A percentile compares a stretch with the other conserved stretches of the same genome.
Conservation (phyloP, 1,140 invertebrate genomes). For the Agrilus planipennis region DNA sequence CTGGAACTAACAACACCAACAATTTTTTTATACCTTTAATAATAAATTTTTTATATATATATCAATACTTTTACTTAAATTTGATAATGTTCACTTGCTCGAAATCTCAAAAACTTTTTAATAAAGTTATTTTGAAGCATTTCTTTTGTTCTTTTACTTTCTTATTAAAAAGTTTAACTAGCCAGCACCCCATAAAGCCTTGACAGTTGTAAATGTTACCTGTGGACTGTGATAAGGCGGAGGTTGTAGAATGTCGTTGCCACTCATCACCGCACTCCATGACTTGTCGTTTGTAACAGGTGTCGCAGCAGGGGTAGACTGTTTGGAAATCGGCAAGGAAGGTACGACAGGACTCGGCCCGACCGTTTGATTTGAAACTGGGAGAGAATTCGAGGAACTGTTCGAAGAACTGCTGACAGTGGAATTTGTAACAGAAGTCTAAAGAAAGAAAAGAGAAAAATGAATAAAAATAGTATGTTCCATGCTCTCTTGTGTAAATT, state of each 20-base stretch:
- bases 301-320: slow-evolving; percentile 17
- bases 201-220: too few relatives aligned
- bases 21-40: too few relatives aligned
- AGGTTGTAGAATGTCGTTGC: slow-evolving; percentile 28
- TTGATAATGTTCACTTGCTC: too few relatives aligned
- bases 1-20: too few relatives aligned
- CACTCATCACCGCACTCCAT: slow-evolving; percentile 33
- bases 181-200: too few relatives aligned
- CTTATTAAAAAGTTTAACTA: too few relatives aligned
- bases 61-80: too few relatives aligned
- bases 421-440: slow-evolving; percentile 15
- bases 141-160: too few relatives aligned
- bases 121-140: too few relatives aligned
- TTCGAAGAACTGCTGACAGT: slow-evolving; percentile 13
- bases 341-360: slow-evolving; percentile 26
- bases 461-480: neutral
- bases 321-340: slow-evolving; percentile 20
- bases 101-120: too few relatives aligned
- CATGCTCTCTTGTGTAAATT: neutral
- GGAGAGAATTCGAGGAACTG: too few relatives aligned
- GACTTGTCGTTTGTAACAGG: slow-evolving; percentile 31
- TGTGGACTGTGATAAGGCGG: slow-evolving; percentile 59
- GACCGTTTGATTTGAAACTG: slow-evolving; percentile 19
- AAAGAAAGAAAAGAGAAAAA: neutral
- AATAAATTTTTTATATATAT: too few relatives aligned